A percentile compares a stretch with the other conserved stretches of the same genome.
phyloP scores from a whole-genome alignment of 1,140 invertebrate genomes.

The Nylanderia fulva region DNA sequence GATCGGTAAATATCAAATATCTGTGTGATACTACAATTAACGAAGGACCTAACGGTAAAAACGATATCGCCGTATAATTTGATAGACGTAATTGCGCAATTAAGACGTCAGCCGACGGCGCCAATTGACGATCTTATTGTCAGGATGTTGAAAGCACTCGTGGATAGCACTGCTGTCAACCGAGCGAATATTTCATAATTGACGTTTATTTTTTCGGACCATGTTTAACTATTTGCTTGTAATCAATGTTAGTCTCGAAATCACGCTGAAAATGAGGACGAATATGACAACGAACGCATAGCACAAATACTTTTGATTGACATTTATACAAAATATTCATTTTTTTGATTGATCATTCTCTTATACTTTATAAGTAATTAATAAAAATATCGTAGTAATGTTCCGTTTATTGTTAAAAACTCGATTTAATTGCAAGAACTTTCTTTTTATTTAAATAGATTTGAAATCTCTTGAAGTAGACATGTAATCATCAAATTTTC shows the following conservation, averaged over 20 bases:
- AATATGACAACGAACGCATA: background rate
- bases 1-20: background rate
- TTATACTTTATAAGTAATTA: background rate
- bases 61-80: constrained; percentile 1
- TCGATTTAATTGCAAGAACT: background rate
- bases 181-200: constrained; percentile 39
- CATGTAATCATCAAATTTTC: background rate
- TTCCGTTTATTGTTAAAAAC: background rate
- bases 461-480: background rate
- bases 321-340: background rate
- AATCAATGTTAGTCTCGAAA: constrained; percentile 10
- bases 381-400: background rate
- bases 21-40: background rate
- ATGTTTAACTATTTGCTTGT: constrained; percentile 22
- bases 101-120: constrained; percentile 69
- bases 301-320: constrained; percentile 14
- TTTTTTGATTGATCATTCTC: background rate
- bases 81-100: constrained; percentile 75
- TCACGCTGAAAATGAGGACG: constrained; percentile 14
- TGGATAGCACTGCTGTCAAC: constrained; percentile 30
- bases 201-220: background rate
- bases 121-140: constrained; percentile 22
- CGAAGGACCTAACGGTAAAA: background rate
- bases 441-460: constrained; percentile 6
- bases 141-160: constrained; percentile 10